Base-by-base conservation (phyloP, 2,113 vertebrate species). In the Riparia riparia region DNA sequence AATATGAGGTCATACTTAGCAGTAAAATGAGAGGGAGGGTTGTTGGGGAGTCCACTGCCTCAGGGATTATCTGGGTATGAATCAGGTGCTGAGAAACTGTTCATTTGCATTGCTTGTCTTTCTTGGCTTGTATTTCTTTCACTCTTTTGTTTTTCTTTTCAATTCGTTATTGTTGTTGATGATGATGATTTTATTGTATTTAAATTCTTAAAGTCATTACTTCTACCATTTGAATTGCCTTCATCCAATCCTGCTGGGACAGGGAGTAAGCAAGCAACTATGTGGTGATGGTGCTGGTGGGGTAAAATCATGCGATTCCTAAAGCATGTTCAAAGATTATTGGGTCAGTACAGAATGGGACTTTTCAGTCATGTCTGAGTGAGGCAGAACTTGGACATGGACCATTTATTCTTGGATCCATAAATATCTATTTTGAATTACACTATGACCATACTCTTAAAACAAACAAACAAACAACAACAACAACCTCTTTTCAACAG, bases 391-490 rank as follows among this genome's bases (percentile, higher is more conserved):
- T 56, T 17, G 6, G 39, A 64, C 10, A 44, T n/a, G 12, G 7
- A 17, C 5, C 1, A 9, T 47, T 72, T 92, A 34, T 50, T 69
- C 58, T 93, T 41, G 10, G 17, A 60, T 42, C 11, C n/a, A 34
- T 60, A 73, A 77, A 47, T 6, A 29, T 5, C 2, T 69, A 20
- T 42, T 77, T 41, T 73, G 11, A 81, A 18, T 44, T 71, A 58
- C 6, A 2, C 2, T 68, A 7, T 56, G 22, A 64, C 9, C 3
- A 15, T 12, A 14, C 3, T 10, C 4, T 20, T 10, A 41, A 42
- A 37, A 37, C 37, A 37, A 37, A 37, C 8, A 37, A 37, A 37
- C 37, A 37, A 37, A 37, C 8, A 37, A 37, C 8, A 37, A 37
- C 37, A 37, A 37, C n/a, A 37, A 24, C 8, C 1, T 41, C 41